Evolutionary conservation across 92 coral and sea anemone species (phyloP), one percentile per base, ranked within the genome.

Genomic region (Epizoanthus rinbou): DNA sequence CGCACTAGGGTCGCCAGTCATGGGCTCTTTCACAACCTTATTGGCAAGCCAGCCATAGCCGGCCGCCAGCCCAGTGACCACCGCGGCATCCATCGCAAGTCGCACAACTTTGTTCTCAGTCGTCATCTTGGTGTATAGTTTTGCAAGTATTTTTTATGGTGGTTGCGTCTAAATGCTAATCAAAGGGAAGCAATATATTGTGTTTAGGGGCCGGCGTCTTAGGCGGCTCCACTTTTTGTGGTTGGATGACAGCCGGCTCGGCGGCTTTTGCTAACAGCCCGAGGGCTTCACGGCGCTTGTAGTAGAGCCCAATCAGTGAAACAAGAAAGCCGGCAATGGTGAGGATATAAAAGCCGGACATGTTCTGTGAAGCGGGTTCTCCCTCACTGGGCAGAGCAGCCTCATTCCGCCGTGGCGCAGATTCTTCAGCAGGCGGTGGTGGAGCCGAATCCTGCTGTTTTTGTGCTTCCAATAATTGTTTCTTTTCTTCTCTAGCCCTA

Each of bases 311-410:
- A 23, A 70, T 35, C 21, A 70, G 76, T 19, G 76, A 70, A 35
- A 70, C 76, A 13, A 70, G 21, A 35, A 70, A 70, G 45, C 76
- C 76, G 31, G 76, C 76, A 70, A 70, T 35, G 76, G 76, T 21
- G 21, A 70, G 76, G 6, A 70, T 2, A 35, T 22, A 70, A 16
- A 70, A 70, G 76, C 76, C 76, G n/a, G 76, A 70, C 76, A 70
- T 35, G 76, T 70, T 70, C 43, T 35, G 35, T 70, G 67, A 62
- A 62, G 25, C 45, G 31, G 25, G 25, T 19, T 70, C 43, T 21
- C 43, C 76, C 35, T 70, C 76, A 35, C 4, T 19, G 35, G 25
- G 35, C 43, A 35, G n/a, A 23, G 25, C 76, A 21, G 25, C 43
- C 76, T 21, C 76, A 50, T 70, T 13, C 22, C 43, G 76, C 25